Evolutionary conservation across 2,888 invertebrate genomes (phyloP), one percentile per base, ranked within the genome.

Genomic region (Meta bourneti): DNA sequence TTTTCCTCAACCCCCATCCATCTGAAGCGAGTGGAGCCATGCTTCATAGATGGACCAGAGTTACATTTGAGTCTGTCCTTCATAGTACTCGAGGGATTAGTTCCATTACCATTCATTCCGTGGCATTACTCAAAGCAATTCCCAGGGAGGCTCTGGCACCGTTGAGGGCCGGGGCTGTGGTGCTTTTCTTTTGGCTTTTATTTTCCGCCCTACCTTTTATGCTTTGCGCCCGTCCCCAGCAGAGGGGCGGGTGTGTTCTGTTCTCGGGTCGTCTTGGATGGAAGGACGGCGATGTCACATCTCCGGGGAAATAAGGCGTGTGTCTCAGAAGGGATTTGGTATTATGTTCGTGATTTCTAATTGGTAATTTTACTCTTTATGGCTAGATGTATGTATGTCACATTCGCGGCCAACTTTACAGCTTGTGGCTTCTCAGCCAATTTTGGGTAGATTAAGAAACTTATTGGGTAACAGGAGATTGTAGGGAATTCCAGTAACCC

Each of bases 81-180:
- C 61, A 79, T 79, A 20, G 79, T 16, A 13, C 79, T 7, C 13
- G 20, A 6, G 79, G 79, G 79, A 79, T 61, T 79, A n/a, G 54
- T 79, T 79, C 79, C 79, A 79, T 79, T 79, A 79, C 61, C 54
- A 79, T 79, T 79, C 79, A 79, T 61, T 79, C 79, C 61, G 61
- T 79, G 71, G 69, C 81, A 81, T 81, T 81, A 71, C 70, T 72
- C 72, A 19, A 19, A 19, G 72, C 49, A 52, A 82, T 82, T 82
- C 82, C 82, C 82, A 52, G n/a, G 19, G 82, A 51, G 82, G 16
- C 16, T 19, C 16, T 70, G 9, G n/a, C 1, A 81, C n/a, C 6
- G 49, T 34, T 77, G 77, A 77, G 77, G 19, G 52, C 77, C 52
- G 77, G 19, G 19, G n/a, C 77, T 6, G 6, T 19, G 19, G 19